phyloP scores from a whole-genome alignment of 2,888 invertebrate species.

The Folsomia manolachei region DNA sequence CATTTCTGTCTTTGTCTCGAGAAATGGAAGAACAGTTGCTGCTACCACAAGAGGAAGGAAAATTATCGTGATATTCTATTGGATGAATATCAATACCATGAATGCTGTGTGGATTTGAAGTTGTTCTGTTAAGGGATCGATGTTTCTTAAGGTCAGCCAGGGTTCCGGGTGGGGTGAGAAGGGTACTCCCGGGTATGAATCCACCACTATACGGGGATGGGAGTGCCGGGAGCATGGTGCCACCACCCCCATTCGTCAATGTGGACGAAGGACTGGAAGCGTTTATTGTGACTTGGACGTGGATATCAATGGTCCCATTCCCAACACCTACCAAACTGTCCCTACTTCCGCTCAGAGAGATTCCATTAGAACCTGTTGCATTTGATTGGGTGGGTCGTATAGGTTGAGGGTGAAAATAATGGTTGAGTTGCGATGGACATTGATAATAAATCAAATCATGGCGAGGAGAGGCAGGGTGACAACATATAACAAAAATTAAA shows the following conservation, averaged over 20 bases:
- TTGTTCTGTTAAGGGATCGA: conserved; percentile 61
- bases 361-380: conserved; percentile 33
- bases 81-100: conserved; percentile 38
- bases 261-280: conserved; percentile 54
- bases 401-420: too few species aligned
- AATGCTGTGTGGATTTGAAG: conserved; percentile 39
- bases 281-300: conserved; percentile 76
- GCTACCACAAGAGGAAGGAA: conserved; percentile 16
- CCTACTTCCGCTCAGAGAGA: conserved; percentile 46
- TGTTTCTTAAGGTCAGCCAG: conserved; percentile 91
- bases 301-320: conserved; percentile 84
- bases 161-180: conserved; percentile 60
- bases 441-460: conserved; percentile 13
- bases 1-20: not conserved
- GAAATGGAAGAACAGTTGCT: conserved; percentile 3
- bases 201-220: conserved; percentile 13
- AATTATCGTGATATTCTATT: conserved; percentile 25
- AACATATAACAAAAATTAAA: conserved; percentile 25
- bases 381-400: too few species aligned
- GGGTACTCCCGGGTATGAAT: conserved; percentile 30
- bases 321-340: conserved; percentile 44
- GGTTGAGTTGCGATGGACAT: conserved; percentile 10
- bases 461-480: too few species aligned
- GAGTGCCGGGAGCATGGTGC: conserved; percentile 12
- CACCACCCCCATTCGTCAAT: conserved; percentile 29